These are phyloP conservation scores for Pagetopsis macropterus DNA, from an alignment of 2,797 vertebrate genomes.

Conservation along the genomic window DNA sequence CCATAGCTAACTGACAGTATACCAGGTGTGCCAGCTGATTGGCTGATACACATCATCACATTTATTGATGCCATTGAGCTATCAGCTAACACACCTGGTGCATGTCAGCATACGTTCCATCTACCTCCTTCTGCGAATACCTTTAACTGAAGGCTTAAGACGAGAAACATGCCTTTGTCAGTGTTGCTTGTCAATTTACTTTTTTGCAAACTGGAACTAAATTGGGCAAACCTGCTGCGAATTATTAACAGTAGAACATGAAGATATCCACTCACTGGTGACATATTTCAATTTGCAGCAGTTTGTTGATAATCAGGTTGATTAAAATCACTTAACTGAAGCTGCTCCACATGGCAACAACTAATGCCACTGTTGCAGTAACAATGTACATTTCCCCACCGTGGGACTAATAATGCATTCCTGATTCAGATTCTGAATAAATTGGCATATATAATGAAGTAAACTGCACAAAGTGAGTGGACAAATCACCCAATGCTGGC, in stretches of 20 bases:
- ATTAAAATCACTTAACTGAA: constrained; percentile 28
- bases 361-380: no score
- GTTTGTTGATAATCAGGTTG: constrained; percentile 48
- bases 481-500: background rate
- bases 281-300: constrained; percentile 29
- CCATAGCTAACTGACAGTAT: background rate
- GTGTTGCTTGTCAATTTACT: background rate
- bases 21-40: background rate
- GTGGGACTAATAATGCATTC: no score
- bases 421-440: no score
- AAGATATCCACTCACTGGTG: constrained; percentile 29
- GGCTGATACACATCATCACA: background rate
- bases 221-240: background rate
- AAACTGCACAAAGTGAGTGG: background rate
- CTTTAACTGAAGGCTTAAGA: background rate
- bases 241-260: constrained; percentile 19
- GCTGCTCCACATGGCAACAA: background rate
- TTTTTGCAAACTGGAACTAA: background rate
- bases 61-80: background rate
- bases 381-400: no score
- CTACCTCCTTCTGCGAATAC: background rate
- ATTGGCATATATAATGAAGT: background rate
- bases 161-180: background rate
- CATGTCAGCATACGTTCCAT: background rate
- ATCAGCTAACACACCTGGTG: constrained; percentile 18